Base-by-base conservation (phyloP, 2,888 invertebrate genomes). In the Xestia ashworthii region DNA sequence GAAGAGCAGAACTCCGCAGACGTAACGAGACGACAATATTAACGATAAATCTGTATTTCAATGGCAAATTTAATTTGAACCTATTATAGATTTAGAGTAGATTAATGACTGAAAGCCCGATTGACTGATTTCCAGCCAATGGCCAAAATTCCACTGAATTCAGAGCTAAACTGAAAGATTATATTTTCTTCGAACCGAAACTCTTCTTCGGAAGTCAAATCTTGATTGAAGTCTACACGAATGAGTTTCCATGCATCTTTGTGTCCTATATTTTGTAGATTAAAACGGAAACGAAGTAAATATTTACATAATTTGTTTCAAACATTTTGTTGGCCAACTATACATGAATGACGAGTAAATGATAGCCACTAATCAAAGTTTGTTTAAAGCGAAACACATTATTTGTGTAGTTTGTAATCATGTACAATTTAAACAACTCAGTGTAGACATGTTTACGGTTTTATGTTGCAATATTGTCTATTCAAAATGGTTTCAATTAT, bases 291-390 rank as follows among this genome's bases (percentile, higher is more conserved):
- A 68, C 16, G 14, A 16, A 67, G 6, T 66, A 55, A 48, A 60
- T 68, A 66, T 74, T 80, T 58, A 80, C 73, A 44, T 6, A 41
- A 80, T n/a, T n/a, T 14, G 8, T 32, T 74, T 60, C 32, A 80
- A 60, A 38, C 14, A 71, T 67, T 66, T 69, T 65, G 41, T 71
- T 71, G 71, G 41, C 70, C 11, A n/a, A 78, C 66, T 58, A 46
- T 48, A 64, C 22, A 53, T 53, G 32, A 44, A 22, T 25, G 67
- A 58, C 60, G 76, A 62, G 62, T 77, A 77, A 73, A 77, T 64
- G 66, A 55, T 67, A 67, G 41, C 32, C 46, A 32, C 32, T 55
- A 71, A 50, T 75, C 41, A 71, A 70, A 71, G 25, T 62, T 71
- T 71, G 66, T 62, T 74, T 71, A 62, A 41, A n/a, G 6, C 41